Evolutionary conservation across 2,888 invertebrate species (phyloP).

Genomic region (Congeria kusceri): DNA sequence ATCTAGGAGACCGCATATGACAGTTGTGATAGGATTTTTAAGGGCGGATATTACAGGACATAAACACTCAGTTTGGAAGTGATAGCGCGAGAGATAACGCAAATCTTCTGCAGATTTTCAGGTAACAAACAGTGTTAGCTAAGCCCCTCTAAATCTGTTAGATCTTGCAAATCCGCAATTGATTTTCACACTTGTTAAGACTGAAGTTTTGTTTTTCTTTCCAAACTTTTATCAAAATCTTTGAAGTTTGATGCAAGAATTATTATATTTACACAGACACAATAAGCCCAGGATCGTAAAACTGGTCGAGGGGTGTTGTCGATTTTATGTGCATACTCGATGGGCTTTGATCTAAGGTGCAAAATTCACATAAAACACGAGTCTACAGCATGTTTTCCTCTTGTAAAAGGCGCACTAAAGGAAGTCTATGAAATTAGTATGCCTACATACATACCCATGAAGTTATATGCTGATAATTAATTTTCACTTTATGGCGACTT

Average conservation of each 20-base stretch:
- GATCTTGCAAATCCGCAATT: neutral
- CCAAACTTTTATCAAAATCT: conserved; percentile 24
- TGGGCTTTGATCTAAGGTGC: too few relatives aligned
- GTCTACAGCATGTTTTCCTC: too few relatives aligned
- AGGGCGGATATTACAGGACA: neutral
- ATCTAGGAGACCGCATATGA: too few relatives aligned
- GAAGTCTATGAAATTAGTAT: too few relatives aligned
- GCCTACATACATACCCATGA: too few relatives aligned
- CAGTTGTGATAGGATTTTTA: too few relatives aligned
- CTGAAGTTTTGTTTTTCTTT: conserved; percentile 25
- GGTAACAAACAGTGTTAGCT: conserved; percentile 9
- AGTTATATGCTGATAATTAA: too few relatives aligned
- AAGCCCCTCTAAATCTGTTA: neutral
- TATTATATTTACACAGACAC: conserved; percentile 34
- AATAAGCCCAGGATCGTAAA: conserved; percentile 4
- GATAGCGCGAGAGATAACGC: neutral
- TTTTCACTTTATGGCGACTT: too few relatives aligned
- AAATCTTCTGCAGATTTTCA: conserved; percentile 14
- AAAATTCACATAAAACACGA: too few relatives aligned
- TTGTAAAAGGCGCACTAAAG: too few relatives aligned
- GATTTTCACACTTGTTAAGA: conserved; percentile 24
- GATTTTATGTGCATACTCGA: too few relatives aligned
- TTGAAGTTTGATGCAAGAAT: conserved; percentile 27
- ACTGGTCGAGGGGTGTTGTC: conserved; percentile 1
- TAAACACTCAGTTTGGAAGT: neutral